Percentiles rank a stretch among this genome's conserved stretches.
Conservation (phyloP, 2,797 vertebrate species). For the Clarias pachynema region DNA sequence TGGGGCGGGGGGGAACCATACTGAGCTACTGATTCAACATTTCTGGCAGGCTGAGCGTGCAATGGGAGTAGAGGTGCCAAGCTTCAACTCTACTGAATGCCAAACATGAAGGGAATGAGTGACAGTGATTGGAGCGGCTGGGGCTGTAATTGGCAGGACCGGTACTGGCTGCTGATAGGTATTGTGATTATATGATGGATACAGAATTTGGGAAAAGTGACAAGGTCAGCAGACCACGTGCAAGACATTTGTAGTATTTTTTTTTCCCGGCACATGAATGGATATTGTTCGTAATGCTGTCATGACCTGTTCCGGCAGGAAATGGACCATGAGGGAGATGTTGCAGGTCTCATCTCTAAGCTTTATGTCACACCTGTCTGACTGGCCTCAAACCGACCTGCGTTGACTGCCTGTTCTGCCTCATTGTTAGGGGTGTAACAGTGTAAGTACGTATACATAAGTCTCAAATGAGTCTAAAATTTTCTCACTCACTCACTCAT, state of each 20-base stretch:
- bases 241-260: slow-evolving; percentile 27
- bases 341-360: neutral
- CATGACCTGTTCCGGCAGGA: slow-evolving; percentile 35
- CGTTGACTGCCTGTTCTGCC: neutral
- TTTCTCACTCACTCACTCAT: neutral
- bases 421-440: neutral
- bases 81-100: slow-evolving; percentile 65
- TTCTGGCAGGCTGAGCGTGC: slow-evolving; percentile 63
- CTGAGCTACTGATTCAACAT: slow-evolving; percentile 62
- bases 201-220: slow-evolving; percentile 38
- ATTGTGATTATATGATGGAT: slow-evolving; percentile 55
- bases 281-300: neutral
- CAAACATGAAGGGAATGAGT: slow-evolving; percentile 66
- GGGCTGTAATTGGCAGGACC: slow-evolving; percentile 67
- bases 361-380: neutral
- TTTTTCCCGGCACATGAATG: neutral
- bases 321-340: slow-evolving; percentile 3
- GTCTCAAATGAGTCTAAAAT: neutral
- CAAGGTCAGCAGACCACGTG: slow-evolving; percentile 34
- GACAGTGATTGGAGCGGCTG: slow-evolving; percentile 58
- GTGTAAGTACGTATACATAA: neutral
- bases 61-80: slow-evolving; percentile 69
- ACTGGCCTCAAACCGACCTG: neutral
- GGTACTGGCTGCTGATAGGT: slow-evolving; percentile 63
- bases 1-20: slow-evolving; percentile 40